phyloP scores from a whole-genome alignment of 2,113 vertebrate species.

The Nanger granti region DNA sequence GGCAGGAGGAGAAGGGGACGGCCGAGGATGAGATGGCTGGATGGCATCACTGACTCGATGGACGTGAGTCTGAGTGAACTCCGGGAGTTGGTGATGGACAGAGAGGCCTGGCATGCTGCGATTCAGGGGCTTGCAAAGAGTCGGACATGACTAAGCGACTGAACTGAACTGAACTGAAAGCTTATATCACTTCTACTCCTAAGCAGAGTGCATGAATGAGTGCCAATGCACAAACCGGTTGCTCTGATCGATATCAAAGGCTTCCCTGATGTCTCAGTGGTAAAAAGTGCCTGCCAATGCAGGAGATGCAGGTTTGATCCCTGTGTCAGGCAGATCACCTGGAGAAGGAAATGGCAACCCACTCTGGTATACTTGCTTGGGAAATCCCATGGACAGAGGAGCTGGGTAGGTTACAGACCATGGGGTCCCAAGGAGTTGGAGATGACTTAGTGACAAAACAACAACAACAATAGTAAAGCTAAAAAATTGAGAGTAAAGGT shows the following conservation, averaged over 20 bases:
- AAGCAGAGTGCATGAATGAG: not conserved
- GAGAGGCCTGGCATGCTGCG: no score
- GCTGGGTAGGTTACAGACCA: not conserved
- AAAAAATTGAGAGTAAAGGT: not conserved
- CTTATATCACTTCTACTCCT: not conserved
- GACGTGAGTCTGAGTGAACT: no score
- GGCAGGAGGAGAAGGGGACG: no score
- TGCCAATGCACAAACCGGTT: not conserved
- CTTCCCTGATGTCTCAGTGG: not conserved
- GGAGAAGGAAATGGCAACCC: not conserved
- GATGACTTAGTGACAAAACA: not conserved
- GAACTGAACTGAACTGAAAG: not conserved
- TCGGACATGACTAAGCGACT: no score
- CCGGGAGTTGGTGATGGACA: no score
- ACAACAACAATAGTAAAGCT: not conserved
- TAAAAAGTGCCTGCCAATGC: not conserved
- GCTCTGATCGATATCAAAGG: not conserved
- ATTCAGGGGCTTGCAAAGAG: no score
- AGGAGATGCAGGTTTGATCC: not conserved
- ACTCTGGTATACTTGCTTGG: not conserved
- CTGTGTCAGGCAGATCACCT: not conserved
- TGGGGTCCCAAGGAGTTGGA: not conserved
- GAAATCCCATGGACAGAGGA: not conserved
- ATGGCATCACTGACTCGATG: no score
- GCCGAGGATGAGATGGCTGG: no score